Base-by-base conservation (phyloP, 2,888 invertebrate species). In the Ichneumoninae sp. region DNA sequence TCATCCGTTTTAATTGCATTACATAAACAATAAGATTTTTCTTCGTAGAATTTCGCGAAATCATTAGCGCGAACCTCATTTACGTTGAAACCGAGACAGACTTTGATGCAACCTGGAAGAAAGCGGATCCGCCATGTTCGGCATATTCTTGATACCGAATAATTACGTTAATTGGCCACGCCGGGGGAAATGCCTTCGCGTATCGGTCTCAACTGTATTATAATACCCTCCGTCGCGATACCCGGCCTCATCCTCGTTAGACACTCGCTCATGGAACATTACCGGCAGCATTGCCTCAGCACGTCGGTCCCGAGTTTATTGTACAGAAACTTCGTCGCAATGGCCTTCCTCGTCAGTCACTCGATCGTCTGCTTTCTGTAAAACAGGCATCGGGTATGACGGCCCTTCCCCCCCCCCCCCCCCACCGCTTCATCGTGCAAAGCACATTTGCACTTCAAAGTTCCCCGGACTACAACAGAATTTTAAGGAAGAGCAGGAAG, bases 371-470 rank as follows among this genome's bases (percentile, higher is more conserved):
- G 77, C 50, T 77, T 81, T 81, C 60, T 57, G 57, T 65, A 30
- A 81, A 74, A 65, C 36, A 70, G 63, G 47, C 66, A 65, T 54
- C 30, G 36, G 19, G 71, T 77, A 65, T 16, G 19, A 57, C 40
- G 47, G 47, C 65, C 69, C 50, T 60, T 50, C 60, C 75, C 68
- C 33, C 33, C 33, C 60, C 60, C 75, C 68, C 26, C 73, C 33
- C 33, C 33, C 33, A 1, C 33, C 33, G 74, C 68, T 81, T 68
- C 77, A 52, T 81, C 33, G 40, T 63, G 19, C 50, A 66, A 71
- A 82, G 80, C 81, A 79, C 85, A 82, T 85, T 85, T 85, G 79
- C 85, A 85, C 81, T 71, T 85, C 85, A 85, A 85, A 82, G 85
- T 85, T 74, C 75, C 19, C 8, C 13, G 75, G 26, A 36, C 30